Evolutionary conservation across 1,140 invertebrate species (phyloP).

Genomic region (Littorina saxatilis): DNA sequence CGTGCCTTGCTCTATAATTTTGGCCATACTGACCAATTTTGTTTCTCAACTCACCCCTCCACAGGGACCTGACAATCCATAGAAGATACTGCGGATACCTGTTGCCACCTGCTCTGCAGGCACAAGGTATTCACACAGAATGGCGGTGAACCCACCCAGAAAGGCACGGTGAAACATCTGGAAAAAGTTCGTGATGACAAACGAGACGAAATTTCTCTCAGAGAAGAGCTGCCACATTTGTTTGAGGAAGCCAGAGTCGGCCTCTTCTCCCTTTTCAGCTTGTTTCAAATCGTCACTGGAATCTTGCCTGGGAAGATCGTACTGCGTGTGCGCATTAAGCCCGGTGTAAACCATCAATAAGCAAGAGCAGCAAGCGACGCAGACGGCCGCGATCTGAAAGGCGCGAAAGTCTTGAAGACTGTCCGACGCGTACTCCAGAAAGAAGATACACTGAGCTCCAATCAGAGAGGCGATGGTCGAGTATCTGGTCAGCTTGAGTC

Average conservation of each 20-base stretch:
- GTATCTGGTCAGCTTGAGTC: slow-evolving; percentile 61
- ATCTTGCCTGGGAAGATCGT: no score
- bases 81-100: slow-evolving; percentile 54
- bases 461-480: slow-evolving; percentile 60
- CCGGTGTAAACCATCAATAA: slow-evolving; percentile 65
- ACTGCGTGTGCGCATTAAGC: slow-evolving; percentile 61
- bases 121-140: slow-evolving; percentile 62
- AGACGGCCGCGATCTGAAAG: slow-evolving; percentile 68
- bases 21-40: no score
- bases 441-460: slow-evolving; percentile 58
- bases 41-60: slow-evolving; percentile 9
- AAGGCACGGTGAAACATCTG: slow-evolving; percentile 63
- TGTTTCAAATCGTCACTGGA: background rate
- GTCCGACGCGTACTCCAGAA: slow-evolving; percentile 61
- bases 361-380: slow-evolving; percentile 60
- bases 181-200: slow-evolving; percentile 65
- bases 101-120: slow-evolving; percentile 41
- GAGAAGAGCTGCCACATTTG: slow-evolving; percentile 57
- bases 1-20: no score
- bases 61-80: slow-evolving; percentile 51
- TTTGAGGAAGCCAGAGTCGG: slow-evolving; percentile 46
- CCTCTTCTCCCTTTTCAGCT: background rate
- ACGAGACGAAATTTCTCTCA: slow-evolving; percentile 60
- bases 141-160: slow-evolving; percentile 59
- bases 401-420: slow-evolving; percentile 66